Percentiles rank a stretch among this genome's conserved stretches.
Conservation (phyloP, 1,140 invertebrate species). For the Nasonia longicornis region DNA sequence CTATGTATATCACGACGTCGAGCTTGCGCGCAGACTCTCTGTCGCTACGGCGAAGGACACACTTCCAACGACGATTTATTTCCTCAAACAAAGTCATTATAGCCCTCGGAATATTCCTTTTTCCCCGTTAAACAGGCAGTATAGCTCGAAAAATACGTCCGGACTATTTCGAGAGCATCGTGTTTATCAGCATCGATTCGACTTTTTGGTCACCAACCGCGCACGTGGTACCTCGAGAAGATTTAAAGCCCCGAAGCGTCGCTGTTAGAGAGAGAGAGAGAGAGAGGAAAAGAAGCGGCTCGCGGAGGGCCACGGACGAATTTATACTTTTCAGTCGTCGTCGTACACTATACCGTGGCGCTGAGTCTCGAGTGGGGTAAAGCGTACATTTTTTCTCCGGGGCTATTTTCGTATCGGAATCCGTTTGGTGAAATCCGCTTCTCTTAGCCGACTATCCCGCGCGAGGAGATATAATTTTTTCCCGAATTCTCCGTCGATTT, state of each 20-base stretch:
- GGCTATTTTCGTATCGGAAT: constrained; percentile 35
- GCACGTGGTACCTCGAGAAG: constrained; percentile 9
- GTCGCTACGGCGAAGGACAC: not conserved
- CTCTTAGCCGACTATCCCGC: not conserved
- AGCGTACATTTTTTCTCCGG: constrained; percentile 39
- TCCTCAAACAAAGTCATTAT: not conserved
- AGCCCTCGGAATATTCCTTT: not conserved
- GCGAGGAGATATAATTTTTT: not conserved
- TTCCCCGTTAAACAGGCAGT: not conserved
- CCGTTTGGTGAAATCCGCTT: constrained; percentile 6
- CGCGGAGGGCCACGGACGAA: constrained; percentile 20
- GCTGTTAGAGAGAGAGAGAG: no score
- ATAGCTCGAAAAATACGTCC: not conserved
- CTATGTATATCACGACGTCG: no score
- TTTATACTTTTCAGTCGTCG: constrained; percentile 43
- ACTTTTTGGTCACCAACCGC: constrained; percentile 36
- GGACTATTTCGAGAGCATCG: constrained; percentile 29
- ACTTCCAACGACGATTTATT: not conserved
- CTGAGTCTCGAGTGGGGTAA: constrained; percentile 15
- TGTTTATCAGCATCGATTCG: constrained; percentile 41
- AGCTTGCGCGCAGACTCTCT: no score
- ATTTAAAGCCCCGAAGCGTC: constrained; percentile 19
- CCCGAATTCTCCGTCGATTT: no score
- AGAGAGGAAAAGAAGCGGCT: not conserved
- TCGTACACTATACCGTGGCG: constrained; percentile 1